These are phyloP conservation scores for Tichodroma muraria DNA, from an alignment of 2,113 vertebrate species.

Conservation along the genomic window DNA sequence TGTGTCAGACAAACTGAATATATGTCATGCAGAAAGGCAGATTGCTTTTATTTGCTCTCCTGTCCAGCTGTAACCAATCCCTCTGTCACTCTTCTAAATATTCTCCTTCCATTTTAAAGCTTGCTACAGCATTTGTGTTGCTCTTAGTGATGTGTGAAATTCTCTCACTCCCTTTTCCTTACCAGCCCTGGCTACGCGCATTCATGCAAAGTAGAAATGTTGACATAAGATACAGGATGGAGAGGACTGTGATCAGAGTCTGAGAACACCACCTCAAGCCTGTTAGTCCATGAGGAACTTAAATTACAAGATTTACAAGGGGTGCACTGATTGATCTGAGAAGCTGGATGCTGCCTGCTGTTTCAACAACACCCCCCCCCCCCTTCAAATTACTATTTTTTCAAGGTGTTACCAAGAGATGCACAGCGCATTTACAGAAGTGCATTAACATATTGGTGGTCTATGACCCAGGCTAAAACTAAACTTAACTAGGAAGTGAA, in stretches of 20 bases:
- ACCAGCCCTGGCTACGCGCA: not conserved
- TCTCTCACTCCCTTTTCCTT: not conserved
- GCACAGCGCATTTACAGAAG: not conserved
- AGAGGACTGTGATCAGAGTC: not conserved
- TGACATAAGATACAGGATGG: not conserved
- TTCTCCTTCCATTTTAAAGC: not conserved
- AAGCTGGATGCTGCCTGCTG: not conserved
- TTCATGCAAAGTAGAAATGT: not conserved
- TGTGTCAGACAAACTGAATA: not conserved
- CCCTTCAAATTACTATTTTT: not conserved
- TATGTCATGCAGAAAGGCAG: not conserved
- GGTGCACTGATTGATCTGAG: not conserved
- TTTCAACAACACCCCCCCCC: not conserved
- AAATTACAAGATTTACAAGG: not conserved
- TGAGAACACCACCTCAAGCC: rapidly evolving
- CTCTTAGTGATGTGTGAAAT: not conserved
- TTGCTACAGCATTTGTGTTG: not conserved
- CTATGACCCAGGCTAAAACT: not conserved
- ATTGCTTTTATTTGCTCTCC: not conserved
- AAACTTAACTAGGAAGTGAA: not conserved
- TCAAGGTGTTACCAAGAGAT: not conserved
- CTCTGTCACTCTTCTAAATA: not conserved
- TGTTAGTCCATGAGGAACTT: not conserved
- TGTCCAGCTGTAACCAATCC: not conserved
- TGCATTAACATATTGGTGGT: not conserved